These are phyloP conservation scores for Percopsis omiscomaycus DNA, from an alignment of 2,797 vertebrate species.

Conservation along the genomic window DNA sequence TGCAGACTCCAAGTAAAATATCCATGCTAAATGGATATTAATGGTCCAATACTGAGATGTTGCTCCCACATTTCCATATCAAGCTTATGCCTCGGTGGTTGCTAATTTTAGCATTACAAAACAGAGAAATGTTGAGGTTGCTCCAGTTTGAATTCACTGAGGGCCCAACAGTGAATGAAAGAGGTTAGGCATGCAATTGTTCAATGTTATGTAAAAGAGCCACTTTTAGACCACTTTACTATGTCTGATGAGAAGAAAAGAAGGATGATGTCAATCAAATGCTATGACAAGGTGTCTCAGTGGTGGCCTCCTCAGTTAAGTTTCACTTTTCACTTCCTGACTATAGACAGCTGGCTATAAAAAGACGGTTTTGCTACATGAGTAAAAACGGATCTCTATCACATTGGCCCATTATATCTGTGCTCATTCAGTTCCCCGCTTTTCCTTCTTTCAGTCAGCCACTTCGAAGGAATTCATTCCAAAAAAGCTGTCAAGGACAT, in stretches of 20 bases:
- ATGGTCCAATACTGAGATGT: conserved; percentile 11
- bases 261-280: conserved; percentile 68
- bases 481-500: conserved; percentile 43
- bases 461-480: conserved; percentile 53
- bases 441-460: conserved; percentile 42
- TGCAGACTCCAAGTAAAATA: conserved; percentile 5
- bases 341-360: conserved; percentile 39
- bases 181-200: conserved; percentile 61
- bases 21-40: conserved; percentile 20
- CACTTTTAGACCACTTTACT: conserved; percentile 62
- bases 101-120: conserved; percentile 69
- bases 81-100: conserved; percentile 59
- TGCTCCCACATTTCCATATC: conserved; percentile 54
- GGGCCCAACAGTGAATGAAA: conserved; percentile 54
- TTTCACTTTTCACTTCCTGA: conserved; percentile 54
- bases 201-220: conserved; percentile 74
- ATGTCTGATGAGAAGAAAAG: conserved; percentile 60
- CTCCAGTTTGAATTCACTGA: conserved; percentile 55
- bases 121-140: conserved; percentile 64
- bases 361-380: conserved; percentile 36
- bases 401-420: conserved; percentile 40
- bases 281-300: conserved; percentile 52
- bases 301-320: conserved; percentile 50
- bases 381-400: conserved; percentile 51
- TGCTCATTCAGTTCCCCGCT: conserved; percentile 50